Conservation (phyloP, 2,113 vertebrate genomes). For the Chascanopsetta lugubris region DNA sequence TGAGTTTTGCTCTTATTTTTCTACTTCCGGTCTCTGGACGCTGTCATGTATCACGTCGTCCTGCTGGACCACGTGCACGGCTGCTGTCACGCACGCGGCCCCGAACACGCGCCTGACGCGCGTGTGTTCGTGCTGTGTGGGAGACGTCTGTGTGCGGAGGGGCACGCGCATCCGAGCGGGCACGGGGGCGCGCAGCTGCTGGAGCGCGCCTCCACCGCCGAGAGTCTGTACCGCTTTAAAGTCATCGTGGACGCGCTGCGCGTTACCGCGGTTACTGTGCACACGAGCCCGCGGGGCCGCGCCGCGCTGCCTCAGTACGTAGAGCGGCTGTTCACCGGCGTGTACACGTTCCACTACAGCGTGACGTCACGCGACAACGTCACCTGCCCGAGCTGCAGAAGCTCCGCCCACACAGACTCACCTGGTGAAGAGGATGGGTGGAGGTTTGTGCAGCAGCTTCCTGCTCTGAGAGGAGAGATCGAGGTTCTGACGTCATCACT, state of each 20-base stretch:
- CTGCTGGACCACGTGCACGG: constrained; percentile 54
- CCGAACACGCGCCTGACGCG: not conserved
- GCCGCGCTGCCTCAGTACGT: constrained; percentile 75
- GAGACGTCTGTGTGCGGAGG: not conserved
- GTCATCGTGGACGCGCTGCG: constrained; percentile 82
- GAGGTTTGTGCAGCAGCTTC: constrained; percentile 82
- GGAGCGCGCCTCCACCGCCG: constrained; percentile 66
- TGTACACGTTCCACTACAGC: constrained; percentile 85
- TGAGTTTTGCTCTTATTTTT: not conserved
- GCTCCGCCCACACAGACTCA: constrained; percentile 22
- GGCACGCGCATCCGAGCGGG: not conserved
- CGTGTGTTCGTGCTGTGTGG: constrained; percentile 57
- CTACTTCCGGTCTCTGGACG: not conserved
- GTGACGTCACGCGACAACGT: constrained; percentile 35
- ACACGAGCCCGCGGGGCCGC: constrained; percentile 78
- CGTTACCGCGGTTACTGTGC: constrained; percentile 77
- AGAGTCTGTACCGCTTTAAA: constrained; percentile 85
- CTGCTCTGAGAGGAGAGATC: constrained; percentile 82
- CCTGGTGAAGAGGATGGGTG: constrained; percentile 74
- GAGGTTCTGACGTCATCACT: constrained; percentile 82
- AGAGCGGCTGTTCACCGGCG: constrained; percentile 84
- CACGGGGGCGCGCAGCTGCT: constrained; percentile 49
- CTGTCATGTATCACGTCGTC: constrained; percentile 34
- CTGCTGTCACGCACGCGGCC: not conserved
- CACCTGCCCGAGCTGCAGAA: constrained; percentile 38